A percentile compares a stretch with the other conserved stretches of the same genome.
These are phyloP conservation scores for Leucophenga montana DNA, from an alignment of 2,888 invertebrate species.

Conservation along the genomic window DNA sequence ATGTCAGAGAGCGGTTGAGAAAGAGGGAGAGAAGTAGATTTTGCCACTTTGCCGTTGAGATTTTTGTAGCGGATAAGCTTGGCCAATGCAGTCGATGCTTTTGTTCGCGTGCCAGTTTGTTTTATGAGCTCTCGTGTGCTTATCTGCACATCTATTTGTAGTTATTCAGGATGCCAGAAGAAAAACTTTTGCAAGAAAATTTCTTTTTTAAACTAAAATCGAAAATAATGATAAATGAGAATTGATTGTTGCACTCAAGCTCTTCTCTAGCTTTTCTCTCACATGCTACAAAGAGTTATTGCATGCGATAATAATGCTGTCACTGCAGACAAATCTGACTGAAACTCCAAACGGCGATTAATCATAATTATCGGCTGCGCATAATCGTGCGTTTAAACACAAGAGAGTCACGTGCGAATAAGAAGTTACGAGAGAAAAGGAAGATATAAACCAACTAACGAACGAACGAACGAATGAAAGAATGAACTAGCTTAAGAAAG, in stretches of 20 bases:
- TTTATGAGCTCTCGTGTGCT: constrained; percentile 22
- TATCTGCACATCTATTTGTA: background rate
- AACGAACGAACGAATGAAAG: too few species aligned
- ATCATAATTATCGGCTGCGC: constrained; percentile 24
- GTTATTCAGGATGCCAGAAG: background rate
- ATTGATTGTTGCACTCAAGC: constrained; percentile 11
- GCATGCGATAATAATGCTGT: constrained; percentile 20
- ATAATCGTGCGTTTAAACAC: constrained; percentile 12
- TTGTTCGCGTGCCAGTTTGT: constrained; percentile 33
- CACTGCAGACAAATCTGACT: background rate
- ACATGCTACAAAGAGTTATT: constrained; percentile 12
- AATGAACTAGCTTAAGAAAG: too few species aligned
- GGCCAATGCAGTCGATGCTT: background rate
- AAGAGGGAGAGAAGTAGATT: too few species aligned
- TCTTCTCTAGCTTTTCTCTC: background rate
- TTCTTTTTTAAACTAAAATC: background rate
- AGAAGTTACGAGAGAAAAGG: background rate
- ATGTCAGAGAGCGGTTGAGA: too few species aligned
- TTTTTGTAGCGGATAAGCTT: too few species aligned
- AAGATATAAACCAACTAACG: background rate
- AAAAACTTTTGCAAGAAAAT: constrained; percentile 3
- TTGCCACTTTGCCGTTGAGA: too few species aligned
- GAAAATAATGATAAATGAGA: constrained; percentile 27
- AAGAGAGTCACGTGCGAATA: constrained; percentile 21
- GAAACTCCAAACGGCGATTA: constrained; percentile 4